Conservation (phyloP, 1,140 invertebrate species). For the Neuroterus valhalla region DNA sequence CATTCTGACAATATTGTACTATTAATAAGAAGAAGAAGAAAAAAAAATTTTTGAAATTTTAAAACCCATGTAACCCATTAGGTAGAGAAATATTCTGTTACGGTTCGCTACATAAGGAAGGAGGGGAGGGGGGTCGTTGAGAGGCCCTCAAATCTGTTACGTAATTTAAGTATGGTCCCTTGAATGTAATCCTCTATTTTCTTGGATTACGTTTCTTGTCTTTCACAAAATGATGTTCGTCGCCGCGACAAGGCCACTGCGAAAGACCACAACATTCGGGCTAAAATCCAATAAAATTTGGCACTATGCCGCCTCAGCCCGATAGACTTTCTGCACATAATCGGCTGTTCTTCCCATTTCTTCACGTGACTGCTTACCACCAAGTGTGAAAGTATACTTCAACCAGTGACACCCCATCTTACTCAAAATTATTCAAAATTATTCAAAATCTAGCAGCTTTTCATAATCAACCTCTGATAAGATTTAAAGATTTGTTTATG, state of each 20-base stretch:
- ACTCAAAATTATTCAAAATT: not conserved
- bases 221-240: constrained; percentile 3
- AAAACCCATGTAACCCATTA: not conserved
- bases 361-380: constrained; percentile 15
- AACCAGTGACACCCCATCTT: not conserved
- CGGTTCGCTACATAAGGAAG: no score
- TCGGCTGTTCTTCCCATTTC: constrained; percentile 1
- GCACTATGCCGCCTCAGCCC: not conserved
- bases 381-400: not conserved
- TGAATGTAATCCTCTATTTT: not conserved
- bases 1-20: no score
- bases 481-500: not conserved
- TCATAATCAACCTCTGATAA: not conserved
- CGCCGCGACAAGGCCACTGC: constrained; percentile 19
- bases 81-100: no score
- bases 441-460: not conserved
- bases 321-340: constrained; percentile 4
- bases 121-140: no score
- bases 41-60: not conserved
- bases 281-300: constrained; percentile 29
- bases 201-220: not conserved
- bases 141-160: no score
- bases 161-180: no score
- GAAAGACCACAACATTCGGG: constrained; percentile 30
- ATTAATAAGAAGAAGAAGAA: no score